Evolutionary conservation across 2,888 invertebrate genomes (phyloP), one percentile per base, ranked within the genome.

Genomic region (Andricus quercusramuli): DNA sequence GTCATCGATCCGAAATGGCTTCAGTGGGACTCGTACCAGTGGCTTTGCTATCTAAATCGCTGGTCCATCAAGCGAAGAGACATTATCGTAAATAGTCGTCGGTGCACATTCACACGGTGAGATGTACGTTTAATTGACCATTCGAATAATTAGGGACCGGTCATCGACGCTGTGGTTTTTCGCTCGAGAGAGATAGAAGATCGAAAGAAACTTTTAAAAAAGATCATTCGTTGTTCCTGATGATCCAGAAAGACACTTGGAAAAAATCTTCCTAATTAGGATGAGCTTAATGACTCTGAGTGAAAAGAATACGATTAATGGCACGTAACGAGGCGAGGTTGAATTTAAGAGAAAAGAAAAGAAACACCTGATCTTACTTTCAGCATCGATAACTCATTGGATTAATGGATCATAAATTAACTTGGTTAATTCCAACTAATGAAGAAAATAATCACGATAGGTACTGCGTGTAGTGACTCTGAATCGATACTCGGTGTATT

Each of bases 111-210:
- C 84, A 78, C 78, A 82, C 82, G 83, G 81, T 84, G 78, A 83
- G 85, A 83, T 84, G 84, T 84, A 80, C 84, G 83, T 87, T 88
- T 87, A 86, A 88, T 88, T 88, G 89, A 86, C 87, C 85, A 85
- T 86, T 88, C 84, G 88, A 86, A 87, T 88, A 88, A 88, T 87
- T 86, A 86, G 81, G 81, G 83, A 83, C 81, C 81, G 83, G 86
- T 86, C 86, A 85, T 86, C 86, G 84, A 83, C 22, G 41, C n/a
- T 67, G 37, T 22, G 32, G 37, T 13, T 67, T 37, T 37, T 41
- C 41, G 22, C 62, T 15, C 4, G 77, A 62, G 37, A 25, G 51
- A 56, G 15, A 64, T 11, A 25, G 74, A 15, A 44, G 56, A 29
- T 56, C 25, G 22, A 29, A 37, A 79, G 44, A 74, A 59, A 74